Conservation (phyloP, 2,797 vertebrate genomes). For the Halcyon leucocephala region DNA sequence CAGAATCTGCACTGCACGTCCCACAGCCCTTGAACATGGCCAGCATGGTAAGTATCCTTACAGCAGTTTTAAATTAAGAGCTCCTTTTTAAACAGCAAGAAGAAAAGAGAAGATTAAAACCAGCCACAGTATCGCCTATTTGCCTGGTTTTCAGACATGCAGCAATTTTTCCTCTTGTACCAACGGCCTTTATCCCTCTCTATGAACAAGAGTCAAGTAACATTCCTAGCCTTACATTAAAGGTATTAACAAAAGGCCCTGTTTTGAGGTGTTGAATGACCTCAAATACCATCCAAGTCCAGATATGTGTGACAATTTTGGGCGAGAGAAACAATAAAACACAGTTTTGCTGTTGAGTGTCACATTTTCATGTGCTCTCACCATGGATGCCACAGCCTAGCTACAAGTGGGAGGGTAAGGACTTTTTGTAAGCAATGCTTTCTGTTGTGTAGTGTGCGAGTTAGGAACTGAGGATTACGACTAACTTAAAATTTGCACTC, state of each 20-base stretch:
- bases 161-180: background rate
- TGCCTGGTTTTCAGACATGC: background rate
- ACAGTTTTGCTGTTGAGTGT: background rate
- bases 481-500: background rate
- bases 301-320: background rate
- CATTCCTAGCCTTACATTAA: background rate
- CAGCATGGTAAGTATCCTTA: background rate
- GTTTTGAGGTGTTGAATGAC: background rate
- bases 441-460: background rate
- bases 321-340: background rate
- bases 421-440: background rate
- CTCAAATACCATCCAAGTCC: background rate
- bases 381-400: fast-evolving
- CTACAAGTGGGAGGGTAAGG: background rate
- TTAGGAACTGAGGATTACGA: background rate
- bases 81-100: conserved; percentile 16
- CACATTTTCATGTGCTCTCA: background rate
- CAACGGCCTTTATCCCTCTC: background rate
- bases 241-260: background rate
- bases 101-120: background rate
- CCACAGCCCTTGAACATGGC: background rate
- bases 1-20: background rate
- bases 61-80: conserved; percentile 29
- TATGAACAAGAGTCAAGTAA: background rate
- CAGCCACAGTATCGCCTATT: background rate